phyloP scores from a whole-genome alignment of 2,888 invertebrate species.

The Clistopyga incitator region DNA sequence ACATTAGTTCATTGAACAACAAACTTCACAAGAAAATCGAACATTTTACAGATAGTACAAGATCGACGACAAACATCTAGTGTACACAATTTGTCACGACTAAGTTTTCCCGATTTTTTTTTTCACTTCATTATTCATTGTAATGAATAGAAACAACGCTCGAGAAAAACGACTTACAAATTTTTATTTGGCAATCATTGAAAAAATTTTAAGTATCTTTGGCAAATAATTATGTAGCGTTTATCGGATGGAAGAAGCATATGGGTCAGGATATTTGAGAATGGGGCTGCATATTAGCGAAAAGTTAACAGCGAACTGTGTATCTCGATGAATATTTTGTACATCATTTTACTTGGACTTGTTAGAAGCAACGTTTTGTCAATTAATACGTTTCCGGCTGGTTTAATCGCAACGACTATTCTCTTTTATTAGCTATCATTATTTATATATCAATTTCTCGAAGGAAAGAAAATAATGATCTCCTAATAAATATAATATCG shows the following conservation, averaged over 20 bases:
- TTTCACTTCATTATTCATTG: slow-evolving; percentile 39
- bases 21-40: slow-evolving; percentile 67
- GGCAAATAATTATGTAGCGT: slow-evolving; percentile 60
- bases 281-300: slow-evolving; percentile 60
- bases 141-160: slow-evolving; percentile 51
- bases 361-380: not conserved
- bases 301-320: slow-evolving; percentile 53
- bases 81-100: slow-evolving; percentile 68
- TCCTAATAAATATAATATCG: too few relatives aligned
- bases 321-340: slow-evolving; percentile 42
- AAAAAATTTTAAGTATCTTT: slow-evolving; percentile 50
- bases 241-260: slow-evolving; percentile 64
- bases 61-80: slow-evolving; percentile 72
- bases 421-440: not conserved
- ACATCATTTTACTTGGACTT: not conserved
- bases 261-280: slow-evolving; percentile 53
- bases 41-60: slow-evolving; percentile 69
- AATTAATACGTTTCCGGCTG: slow-evolving; percentile 3
- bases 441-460: not conserved
- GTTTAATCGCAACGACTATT: not conserved
- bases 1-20: slow-evolving; percentile 62
- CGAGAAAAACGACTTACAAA: slow-evolving; percentile 59
- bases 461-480: not conserved
- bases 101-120: slow-evolving; percentile 52
- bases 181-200: slow-evolving; percentile 52